A percentile compares a stretch with the other conserved stretches of the same genome.
Conservation (phyloP, 2,888 invertebrate genomes). For the Sinodicranocentrus sp. region DNA sequence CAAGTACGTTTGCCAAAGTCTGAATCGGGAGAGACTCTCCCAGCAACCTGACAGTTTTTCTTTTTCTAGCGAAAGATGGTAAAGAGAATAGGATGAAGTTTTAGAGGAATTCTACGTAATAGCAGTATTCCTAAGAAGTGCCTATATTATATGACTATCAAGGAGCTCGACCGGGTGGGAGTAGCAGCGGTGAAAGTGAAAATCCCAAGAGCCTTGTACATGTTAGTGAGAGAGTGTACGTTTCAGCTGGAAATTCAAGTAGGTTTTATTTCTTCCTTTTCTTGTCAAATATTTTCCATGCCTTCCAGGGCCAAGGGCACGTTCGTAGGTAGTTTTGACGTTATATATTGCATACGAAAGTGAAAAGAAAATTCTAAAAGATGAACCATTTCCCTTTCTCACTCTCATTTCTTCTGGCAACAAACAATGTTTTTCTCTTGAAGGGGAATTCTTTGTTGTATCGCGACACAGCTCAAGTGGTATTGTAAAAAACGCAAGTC, state of each 20-base stretch:
- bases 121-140: background rate
- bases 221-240: background rate
- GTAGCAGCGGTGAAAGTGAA: conserved; percentile 54
- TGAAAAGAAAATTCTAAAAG: conserved; percentile 29
- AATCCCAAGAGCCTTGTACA: conserved; percentile 55
- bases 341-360: conserved; percentile 17
- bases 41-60: conserved; percentile 41
- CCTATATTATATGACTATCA: conserved; percentile 2
- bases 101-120: background rate
- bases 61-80: conserved; percentile 17
- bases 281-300: conserved; percentile 53
- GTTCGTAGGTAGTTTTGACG: background rate
- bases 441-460: conserved; percentile 47
- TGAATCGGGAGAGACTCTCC: background rate
- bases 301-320: conserved; percentile 63
- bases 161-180: conserved; percentile 5
- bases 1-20: conserved; percentile 36
- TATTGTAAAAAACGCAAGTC: conserved; percentile 36
- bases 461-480: conserved; percentile 9
- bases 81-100: conserved; percentile 28
- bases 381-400: conserved; percentile 38
- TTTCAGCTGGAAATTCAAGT: conserved; percentile 13
- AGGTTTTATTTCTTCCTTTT: conserved; percentile 36
- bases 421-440: conserved; percentile 47
- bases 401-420: conserved; percentile 48